Base-by-base conservation (phyloP, 1,140 invertebrate genomes). In the Lycorma delicatula region DNA sequence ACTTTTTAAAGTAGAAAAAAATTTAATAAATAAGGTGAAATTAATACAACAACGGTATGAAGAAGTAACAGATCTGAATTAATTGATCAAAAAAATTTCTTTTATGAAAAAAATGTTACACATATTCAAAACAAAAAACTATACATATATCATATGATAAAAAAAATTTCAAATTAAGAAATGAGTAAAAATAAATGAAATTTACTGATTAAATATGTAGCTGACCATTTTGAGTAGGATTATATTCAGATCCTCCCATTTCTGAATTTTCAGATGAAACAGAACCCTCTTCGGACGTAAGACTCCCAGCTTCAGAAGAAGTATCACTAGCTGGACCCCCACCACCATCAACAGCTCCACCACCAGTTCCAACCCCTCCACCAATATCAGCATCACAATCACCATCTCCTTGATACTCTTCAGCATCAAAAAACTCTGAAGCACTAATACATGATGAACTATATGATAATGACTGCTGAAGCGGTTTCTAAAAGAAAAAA, bases 351-450 rank as follows among this genome's bases (percentile, higher is more conserved):
- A 70, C 44, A 68, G 59, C 38, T 68, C 60, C 60, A 66, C 65
- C 48, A 60, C 65, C 41, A 63, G 63, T 23, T 61, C n/a, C 12
- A 22, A 54, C 52, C 36, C 56, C 49, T 27, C 44, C 20, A 18
- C 13, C 49, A 36, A 34, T 38, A 22, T 56, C 47, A 47, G 58
- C 59, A 34, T 26, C 28, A 9, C 47, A 25, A 18, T 54, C 60
- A 25, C 18, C 47, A 23, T 57, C 57, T 6, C 63, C 56, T 20
- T 59, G 58, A 34, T 69, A 60, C 54, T 89, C 86, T 70, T 86
- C 82, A n/a, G 87, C 88, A 73, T 90, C 87, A 70, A 85, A 90
- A 74, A 88, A 90, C 70, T 91, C 88, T 0, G 86, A 87, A n/a
- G 84, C 81, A 55, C 84, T 87, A n/a, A 86, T 77, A 60, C 83